Base-by-base conservation (phyloP, 37 sponge, comb jelly and placozoan genomes). In the Oopsacas minuta region DNA sequence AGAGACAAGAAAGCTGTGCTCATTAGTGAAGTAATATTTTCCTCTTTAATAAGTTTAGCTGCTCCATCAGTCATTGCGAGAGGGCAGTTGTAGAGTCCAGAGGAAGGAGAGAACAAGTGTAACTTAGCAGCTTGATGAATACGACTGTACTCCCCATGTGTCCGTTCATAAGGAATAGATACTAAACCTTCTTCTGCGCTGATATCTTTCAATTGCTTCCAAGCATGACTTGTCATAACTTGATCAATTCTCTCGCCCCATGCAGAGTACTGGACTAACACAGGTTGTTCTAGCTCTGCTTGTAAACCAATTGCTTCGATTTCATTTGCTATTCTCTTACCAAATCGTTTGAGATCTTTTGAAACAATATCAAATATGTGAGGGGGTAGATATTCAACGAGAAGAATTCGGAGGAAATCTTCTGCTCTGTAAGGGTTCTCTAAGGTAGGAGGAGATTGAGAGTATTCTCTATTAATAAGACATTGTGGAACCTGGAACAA, bases 31-130 rank as follows among this genome's bases (percentile, higher is more conserved):
- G 86, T 35, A 36, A 37, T 10, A 37, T 36, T 81, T 36, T 34
- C 30, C 37, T 87, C 93, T 81, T 90, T 85, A 15, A 94, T 90
- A 35, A 94, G 87, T 81, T 52, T 91, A 15, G 93, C 93, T 35
- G 98, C 98, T 37, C 95, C 98, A 86, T 97, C 98, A n/a, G 98
- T 97, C 98, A 97, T 97, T 34, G 98, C 98, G 32, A 97, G 86
- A 7, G 98, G 98, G 37, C 98, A 97, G 37, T 92, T 89, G 82
- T 94, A 94, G 81, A 97, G 88, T n/a, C 95, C 98, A 51, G 93
- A 92, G 1, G 95, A 92, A 0, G 93, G 86, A 38, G 88, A 82
- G 84, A 89, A 97, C 28, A 97, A 87, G 38, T 81, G 86, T 23
- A 94, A 87, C 82, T 97, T 97, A 36, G 83, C 87, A 30, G 84